Conservation (phyloP, 1,140 invertebrate species). For the Periplaneta americana region DNA sequence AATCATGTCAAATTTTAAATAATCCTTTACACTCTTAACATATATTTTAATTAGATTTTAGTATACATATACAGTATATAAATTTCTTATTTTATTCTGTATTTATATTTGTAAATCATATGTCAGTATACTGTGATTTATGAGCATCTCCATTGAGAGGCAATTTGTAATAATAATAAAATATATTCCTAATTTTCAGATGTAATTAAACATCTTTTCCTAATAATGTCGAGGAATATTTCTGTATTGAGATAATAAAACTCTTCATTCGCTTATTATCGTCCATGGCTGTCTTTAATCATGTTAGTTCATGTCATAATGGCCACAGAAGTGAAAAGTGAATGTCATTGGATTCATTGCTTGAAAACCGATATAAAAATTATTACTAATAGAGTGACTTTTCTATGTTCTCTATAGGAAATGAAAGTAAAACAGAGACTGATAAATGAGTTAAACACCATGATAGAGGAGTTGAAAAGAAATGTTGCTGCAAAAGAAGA, state of each 20-base stretch:
- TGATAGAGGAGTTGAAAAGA: slow-evolving; percentile 1
- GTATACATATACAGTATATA: no score
- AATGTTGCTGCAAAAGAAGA: background rate
- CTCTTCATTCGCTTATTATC: background rate
- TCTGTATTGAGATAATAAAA: background rate
- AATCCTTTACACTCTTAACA: no score
- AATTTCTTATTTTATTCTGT: no score
- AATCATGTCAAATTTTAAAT: no score
- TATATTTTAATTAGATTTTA: no score
- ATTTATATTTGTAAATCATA: no score
- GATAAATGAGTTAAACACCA: slow-evolving; percentile 17
- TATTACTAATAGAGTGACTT: background rate
- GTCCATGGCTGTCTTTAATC: no score
- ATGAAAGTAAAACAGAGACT: slow-evolving; percentile 32
- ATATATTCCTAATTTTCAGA: no score
- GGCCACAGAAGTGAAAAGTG: background rate
- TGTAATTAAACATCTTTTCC: no score
- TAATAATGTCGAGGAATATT: background rate
- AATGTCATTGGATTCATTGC: background rate
- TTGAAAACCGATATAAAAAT: background rate
- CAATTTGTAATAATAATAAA: no score
- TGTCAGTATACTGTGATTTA: no score
- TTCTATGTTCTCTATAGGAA: slow-evolving; percentile 26
- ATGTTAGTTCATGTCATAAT: background rate
- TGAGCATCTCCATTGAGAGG: no score